A percentile compares a stretch with the other conserved stretches of the same genome.
These are phyloP conservation scores for Hymenopus coronatus DNA, from an alignment of 2,888 invertebrate species.

Conservation along the genomic window DNA sequence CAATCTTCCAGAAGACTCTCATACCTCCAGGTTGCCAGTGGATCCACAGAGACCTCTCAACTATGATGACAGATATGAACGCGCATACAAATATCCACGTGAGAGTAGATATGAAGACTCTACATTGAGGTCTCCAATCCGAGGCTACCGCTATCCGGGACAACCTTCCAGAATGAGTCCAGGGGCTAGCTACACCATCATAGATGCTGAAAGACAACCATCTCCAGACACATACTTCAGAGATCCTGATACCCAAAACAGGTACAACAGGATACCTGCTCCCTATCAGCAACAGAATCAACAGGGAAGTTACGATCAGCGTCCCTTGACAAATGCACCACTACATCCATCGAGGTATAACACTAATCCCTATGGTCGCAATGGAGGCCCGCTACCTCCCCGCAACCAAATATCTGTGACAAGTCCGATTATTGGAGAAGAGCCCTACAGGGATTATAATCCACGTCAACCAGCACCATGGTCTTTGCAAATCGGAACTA, in stretches of 20 bases:
- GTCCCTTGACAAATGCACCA: neutral
- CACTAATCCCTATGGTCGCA: neutral
- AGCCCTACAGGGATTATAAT: slow-evolving; percentile 35
- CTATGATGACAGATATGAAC: slow-evolving; percentile 1
- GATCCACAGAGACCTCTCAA: neutral
- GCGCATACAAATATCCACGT: slow-evolving; percentile 26
- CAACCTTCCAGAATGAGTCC: neutral
- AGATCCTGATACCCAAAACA: neutral
- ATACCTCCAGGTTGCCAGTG: neutral
- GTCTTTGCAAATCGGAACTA: slow-evolving; percentile 36
- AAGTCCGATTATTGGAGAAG: slow-evolving; percentile 22
- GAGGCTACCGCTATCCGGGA: slow-evolving; percentile 17
- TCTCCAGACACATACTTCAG: slow-evolving; percentile 6
- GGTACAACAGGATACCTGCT: slow-evolving; percentile 31
- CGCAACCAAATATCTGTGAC: slow-evolving; percentile 17
- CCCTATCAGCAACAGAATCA: slow-evolving; percentile 30
- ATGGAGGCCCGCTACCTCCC: neutral
- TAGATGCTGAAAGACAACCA: slow-evolving; percentile 28
- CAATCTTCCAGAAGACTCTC: slow-evolving; percentile 28
- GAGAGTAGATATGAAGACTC: slow-evolving; percentile 27
- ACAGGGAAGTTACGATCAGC: neutral
- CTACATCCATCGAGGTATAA: slow-evolving; percentile 6
- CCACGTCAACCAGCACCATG: slow-evolving; percentile 35
- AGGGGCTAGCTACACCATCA: slow-evolving; percentile 31
- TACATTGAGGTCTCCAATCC: neutral